A percentile compares a stretch with the other conserved stretches of the same genome.
Evolutionary conservation across 2,797 vertebrate genomes (phyloP).

Genomic region (Pteropus rufus): DNA sequence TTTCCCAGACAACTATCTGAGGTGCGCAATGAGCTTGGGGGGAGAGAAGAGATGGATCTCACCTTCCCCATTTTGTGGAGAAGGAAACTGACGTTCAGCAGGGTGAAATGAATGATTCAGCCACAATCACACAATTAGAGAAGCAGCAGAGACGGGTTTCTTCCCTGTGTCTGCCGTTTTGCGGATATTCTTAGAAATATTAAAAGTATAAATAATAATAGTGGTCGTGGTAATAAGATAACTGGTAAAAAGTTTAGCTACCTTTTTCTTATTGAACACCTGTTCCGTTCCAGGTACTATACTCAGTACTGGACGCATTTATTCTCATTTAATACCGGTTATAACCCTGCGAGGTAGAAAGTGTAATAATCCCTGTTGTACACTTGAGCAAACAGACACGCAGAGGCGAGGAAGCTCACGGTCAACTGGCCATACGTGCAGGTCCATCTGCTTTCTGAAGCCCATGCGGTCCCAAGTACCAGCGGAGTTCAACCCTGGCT

Average conservation of each 20-base stretch:
- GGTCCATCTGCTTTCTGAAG: not conserved
- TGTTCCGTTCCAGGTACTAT: not conserved
- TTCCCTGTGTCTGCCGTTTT: not conserved
- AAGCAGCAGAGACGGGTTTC: not conserved
- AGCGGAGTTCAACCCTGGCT: not conserved
- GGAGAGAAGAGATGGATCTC: not conserved
- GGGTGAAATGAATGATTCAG: not conserved
- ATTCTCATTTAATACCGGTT: not conserved
- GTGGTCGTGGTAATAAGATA: not conserved
- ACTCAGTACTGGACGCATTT: not conserved
- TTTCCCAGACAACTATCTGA: not conserved
- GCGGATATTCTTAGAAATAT: not conserved
- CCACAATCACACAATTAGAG: not conserved
- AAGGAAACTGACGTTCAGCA: conserved; percentile 11
- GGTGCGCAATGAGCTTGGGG: not conserved
- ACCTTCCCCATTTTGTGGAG: not conserved
- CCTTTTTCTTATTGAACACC: not conserved
- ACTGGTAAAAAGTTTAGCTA: not conserved
- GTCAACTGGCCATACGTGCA: not conserved
- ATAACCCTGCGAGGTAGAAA: not conserved
- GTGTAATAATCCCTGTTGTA: not conserved
- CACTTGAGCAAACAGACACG: not conserved
- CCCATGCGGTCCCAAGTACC: not conserved
- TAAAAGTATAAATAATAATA: conserved; percentile 16
- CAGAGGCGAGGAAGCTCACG: not conserved